These are phyloP conservation scores for Cantharis rustica DNA, from an alignment of 2,888 invertebrate genomes.

Conservation along the genomic window DNA sequence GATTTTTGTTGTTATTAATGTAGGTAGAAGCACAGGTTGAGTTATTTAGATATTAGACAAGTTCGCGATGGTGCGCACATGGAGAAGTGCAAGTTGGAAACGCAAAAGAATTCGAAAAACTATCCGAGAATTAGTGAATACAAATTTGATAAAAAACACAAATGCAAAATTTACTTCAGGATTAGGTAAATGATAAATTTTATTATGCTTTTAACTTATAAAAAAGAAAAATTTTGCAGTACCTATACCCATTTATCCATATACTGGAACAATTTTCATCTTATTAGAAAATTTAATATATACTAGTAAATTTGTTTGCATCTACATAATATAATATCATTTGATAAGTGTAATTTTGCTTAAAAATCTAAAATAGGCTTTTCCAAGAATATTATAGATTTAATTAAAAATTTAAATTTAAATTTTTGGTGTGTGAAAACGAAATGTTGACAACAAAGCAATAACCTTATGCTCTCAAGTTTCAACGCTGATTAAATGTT, in stretches of 20 bases:
- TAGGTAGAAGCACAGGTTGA: slow-evolving; percentile 13
- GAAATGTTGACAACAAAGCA: neutral
- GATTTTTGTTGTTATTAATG: slow-evolving; percentile 9
- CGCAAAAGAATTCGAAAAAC: slow-evolving; percentile 21
- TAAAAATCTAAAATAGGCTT: neutral
- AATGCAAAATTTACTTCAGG: slow-evolving; percentile 23
- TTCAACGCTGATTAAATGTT: neutral
- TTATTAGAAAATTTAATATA: neutral
- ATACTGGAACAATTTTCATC: neutral
- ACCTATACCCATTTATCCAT: neutral
- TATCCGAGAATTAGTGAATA: slow-evolving; percentile 20
- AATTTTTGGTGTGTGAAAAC: neutral
- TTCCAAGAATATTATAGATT: neutral
- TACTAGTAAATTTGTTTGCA: neutral
- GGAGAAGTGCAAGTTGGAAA: slow-evolving; percentile 29
- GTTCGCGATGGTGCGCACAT: slow-evolving; percentile 33
- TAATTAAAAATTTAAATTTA: neutral
- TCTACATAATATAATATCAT: neutral
- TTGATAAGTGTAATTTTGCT: neutral
- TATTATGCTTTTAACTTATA: neutral
- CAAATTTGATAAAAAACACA: slow-evolving; percentile 15
- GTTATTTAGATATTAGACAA: slow-evolving; percentile 23
- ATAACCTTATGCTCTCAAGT: neutral
- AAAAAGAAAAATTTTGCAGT: neutral
- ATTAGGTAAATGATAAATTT: slow-evolving; percentile 26